Base-by-base conservation (phyloP, 2,113 vertebrate species). In the Atlantisia rogersi region DNA sequence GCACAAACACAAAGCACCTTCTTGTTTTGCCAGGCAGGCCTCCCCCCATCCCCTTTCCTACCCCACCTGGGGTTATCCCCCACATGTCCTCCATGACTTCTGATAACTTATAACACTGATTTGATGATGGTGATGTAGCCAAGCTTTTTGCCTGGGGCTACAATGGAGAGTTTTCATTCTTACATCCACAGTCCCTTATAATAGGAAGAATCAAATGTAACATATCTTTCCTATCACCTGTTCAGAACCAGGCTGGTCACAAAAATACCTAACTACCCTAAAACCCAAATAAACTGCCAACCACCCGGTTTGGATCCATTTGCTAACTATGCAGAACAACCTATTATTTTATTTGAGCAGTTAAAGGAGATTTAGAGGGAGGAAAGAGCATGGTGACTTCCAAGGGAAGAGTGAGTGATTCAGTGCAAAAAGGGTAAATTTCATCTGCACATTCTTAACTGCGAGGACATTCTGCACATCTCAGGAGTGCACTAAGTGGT, bases 401-500 rank as follows among this genome's bases (percentile, higher is more conserved):
- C 88, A 97, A 95, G 92, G 96, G 80, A 95, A 97, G 87, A 98
- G 97, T 90, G 88, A 98, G 94, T 96, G 97, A 97, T 98, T 98
- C 92, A 82, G 96, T 98, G 97, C 96, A 98, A 97, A 98, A 98
- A 98, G 97, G 97, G 97, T 98, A 93, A 98, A 98, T 98, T 98
- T 98, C 93, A 95, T 97, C 97, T 96, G 98, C 96, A 97, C 98
- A 97, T 98, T 98, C 98, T 98, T 98, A 95, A 95, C 98, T 97
- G 96, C 46, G 97, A 98, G 98, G 98, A 98, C 98, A 98, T 97
- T 98, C 97, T 97, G 98, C 97, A 97, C 98, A 98, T 98, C 98
- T 98, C 97, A 97, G 97, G 98, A 98, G 94, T 98, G 97, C 97
- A 98, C 97, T 98, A 98, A 98, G 98, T 98, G 98, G 94, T 98